phyloP scores from a whole-genome alignment of 2,797 vertebrate species.

The Loris lydekkerianus region DNA sequence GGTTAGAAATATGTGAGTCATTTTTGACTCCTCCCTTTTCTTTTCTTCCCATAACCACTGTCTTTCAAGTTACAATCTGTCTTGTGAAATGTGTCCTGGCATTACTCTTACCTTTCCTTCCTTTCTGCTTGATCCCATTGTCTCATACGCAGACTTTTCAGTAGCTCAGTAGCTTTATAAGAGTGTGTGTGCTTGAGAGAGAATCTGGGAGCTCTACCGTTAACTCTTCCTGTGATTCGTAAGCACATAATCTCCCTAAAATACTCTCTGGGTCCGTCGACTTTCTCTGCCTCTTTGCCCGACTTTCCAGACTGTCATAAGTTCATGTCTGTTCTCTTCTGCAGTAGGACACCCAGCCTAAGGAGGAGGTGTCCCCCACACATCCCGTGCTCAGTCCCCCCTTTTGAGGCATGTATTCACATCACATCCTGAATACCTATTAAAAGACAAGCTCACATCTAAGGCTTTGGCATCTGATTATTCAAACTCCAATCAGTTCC shows the following conservation, averaged over 20 bases:
- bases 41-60: neutral
- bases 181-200: neutral
- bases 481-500: neutral
- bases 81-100: conserved; percentile 52
- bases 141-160: neutral
- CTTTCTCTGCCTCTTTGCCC: neutral
- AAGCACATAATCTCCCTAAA: neutral
- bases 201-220: neutral
- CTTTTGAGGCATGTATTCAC: accelerated
- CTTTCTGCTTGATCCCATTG: neutral
- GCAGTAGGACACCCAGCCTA: neutral
- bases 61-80: neutral
- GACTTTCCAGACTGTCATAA: neutral
- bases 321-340: neutral
- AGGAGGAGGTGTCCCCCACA: neutral
- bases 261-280: no score
- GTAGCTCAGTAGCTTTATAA: no score
- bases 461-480: neutral
- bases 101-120: neutral
- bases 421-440: neutral
- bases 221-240: neutral
- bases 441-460: neutral
- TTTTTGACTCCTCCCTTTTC: conserved; percentile 38
- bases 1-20: conserved; percentile 65
- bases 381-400: neutral